Evolutionary conservation across 2,888 invertebrate species (phyloP).

Genomic region (Xestobium rufovillosum): DNA sequence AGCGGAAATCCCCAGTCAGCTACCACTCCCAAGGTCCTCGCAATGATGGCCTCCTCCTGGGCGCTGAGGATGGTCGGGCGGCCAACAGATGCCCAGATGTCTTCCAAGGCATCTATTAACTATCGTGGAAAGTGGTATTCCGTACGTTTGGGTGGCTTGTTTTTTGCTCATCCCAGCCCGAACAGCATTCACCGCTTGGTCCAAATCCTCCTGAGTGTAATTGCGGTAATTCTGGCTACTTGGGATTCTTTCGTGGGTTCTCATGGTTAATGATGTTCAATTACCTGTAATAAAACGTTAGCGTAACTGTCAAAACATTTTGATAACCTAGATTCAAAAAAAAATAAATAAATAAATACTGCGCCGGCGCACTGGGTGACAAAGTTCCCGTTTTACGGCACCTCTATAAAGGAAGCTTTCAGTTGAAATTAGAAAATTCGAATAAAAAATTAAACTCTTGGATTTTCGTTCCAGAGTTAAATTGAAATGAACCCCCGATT

Average conservation of each 20-base stretch:
- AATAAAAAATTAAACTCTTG: too few relatives aligned
- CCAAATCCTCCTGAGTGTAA: conserved; percentile 1
- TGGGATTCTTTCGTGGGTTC: conserved; percentile 2
- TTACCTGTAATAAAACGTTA: not conserved
- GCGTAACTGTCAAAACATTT: not conserved
- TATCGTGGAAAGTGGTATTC: conserved; percentile 2
- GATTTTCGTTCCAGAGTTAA: too few relatives aligned
- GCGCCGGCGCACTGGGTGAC: not conserved
- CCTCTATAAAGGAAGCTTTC: too few relatives aligned
- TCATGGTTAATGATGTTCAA: conserved; percentile 1
- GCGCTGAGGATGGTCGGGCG: not conserved
- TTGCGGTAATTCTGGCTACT: conserved; percentile 1
- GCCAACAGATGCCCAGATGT: not conserved
- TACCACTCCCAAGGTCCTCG: too few relatives aligned
- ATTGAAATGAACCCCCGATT: too few relatives aligned
- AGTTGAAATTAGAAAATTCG: too few relatives aligned
- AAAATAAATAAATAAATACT: not conserved
- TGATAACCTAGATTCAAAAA: not conserved
- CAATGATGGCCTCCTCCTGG: conserved; percentile 3
- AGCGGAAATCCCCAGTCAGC: conserved; percentile 3
- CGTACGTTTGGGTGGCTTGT: conserved; percentile 1
- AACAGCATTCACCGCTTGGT: conserved; percentile 1
- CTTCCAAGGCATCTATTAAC: conserved; percentile 3
- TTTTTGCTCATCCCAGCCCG: conserved; percentile 3
- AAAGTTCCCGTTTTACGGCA: conserved; percentile 3